phyloP scores from a whole-genome alignment of 30 jellyfish, hydroid and myxozoan genomes.

The Turritopsis rubra region DNA sequence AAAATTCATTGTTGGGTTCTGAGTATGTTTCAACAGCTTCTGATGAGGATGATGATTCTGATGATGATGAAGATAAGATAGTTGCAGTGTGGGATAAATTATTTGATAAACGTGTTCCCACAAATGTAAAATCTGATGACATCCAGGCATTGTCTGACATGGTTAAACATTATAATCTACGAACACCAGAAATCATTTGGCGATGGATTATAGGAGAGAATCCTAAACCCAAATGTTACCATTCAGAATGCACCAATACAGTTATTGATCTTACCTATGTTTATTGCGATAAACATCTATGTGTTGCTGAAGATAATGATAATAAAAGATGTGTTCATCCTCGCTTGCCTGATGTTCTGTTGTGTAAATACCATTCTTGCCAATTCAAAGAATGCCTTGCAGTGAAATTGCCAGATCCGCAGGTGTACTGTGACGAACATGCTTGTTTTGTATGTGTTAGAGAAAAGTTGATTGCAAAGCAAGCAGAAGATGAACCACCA shows the following conservation, averaged over 20 bases:
- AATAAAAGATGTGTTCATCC: neutral
- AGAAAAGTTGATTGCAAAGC: neutral
- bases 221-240: constrained; percentile 21
- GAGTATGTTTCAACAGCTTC: neutral
- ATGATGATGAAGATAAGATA: neutral
- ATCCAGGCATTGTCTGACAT: neutral
- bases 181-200: neutral
- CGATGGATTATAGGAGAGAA: constrained; percentile 5
- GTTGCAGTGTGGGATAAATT: neutral
- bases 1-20: neutral
- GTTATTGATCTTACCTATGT: neutral
- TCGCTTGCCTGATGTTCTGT: neutral
- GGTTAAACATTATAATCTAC: neutral
- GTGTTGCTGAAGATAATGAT: neutral
- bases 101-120: neutral
- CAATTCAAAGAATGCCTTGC: neutral
- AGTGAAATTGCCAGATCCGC: constrained; percentile 5
- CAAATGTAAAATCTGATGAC: neutral
- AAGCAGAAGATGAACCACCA: constrained; percentile 4
- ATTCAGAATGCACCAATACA: constrained; percentile 7
- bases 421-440: constrained; percentile 23
- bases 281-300: neutral
- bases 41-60: neutral
- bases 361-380: constrained; percentile 22
- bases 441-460: constrained; percentile 28